These are phyloP conservation scores for Omphaloscelis lunosa DNA, from an alignment of 2,888 invertebrate genomes.

Conservation along the genomic window DNA sequence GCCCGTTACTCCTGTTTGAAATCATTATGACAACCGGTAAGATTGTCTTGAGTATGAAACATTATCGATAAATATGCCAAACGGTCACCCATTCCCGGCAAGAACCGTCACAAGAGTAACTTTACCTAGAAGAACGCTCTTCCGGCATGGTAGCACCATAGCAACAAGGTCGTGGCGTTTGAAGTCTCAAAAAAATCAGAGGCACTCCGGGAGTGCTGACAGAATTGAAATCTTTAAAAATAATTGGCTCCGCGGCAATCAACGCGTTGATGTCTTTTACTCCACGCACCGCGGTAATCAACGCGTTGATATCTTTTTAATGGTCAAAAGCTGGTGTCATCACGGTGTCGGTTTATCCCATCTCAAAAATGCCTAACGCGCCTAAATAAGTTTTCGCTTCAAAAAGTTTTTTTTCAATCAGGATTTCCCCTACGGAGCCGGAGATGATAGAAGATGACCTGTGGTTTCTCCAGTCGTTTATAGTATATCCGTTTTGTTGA, in stretches of 20 bases:
- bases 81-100: not conserved
- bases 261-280: too few relatives aligned
- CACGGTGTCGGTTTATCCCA: too few relatives aligned
- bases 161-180: not conserved
- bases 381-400: too few relatives aligned
- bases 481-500: conserved; percentile 11
- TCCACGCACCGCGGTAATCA: too few relatives aligned
- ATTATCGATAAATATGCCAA: not conserved
- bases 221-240: too few relatives aligned
- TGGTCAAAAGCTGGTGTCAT: too few relatives aligned
- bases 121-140: not conserved
- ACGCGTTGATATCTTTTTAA: too few relatives aligned
- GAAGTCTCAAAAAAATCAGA: not conserved
- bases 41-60: not conserved
- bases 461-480: conserved; percentile 12
- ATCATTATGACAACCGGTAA: not conserved
- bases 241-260: too few relatives aligned
- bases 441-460: not conserved
- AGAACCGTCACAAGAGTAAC: not conserved
- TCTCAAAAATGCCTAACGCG: too few relatives aligned
- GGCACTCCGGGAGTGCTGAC: too few relatives aligned
- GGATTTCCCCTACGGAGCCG: conserved; percentile 19
- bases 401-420: not conserved
- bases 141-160: not conserved
- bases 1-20: not conserved